Evolutionary conservation across 2,797 vertebrate species (phyloP), one percentile per base, ranked within the genome.

Genomic region (Leptoclinus maculatus): DNA sequence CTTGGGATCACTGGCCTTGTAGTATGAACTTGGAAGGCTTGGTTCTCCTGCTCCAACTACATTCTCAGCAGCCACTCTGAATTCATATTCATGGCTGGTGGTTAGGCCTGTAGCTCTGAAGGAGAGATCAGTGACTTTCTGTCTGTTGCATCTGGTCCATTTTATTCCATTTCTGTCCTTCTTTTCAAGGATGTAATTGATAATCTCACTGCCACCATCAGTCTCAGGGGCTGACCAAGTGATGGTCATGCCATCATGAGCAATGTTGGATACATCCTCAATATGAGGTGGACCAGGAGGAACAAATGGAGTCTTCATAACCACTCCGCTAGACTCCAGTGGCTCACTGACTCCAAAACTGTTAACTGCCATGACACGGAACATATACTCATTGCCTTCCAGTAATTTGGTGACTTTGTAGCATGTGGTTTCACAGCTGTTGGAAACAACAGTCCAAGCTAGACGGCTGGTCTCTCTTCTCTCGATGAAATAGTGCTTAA

Each of bases 301-400:
- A 81, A 97, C 94, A 93, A 97, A 99, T 70, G 97, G 98, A 88
- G 96, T 98, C 93, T 95, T 99, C 96, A 98, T 98, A 66, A 97
- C 90, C 74, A 98, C 96, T 71, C 96, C 95, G 38, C 74, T 83
- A 88, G 97, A 97, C 74, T 95, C 95, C 84, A 99, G 89, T 63
- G 97, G 92, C 65, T 99, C 97, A 85, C 98, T 97, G 79, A 95
- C 79, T 72, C 98, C 98, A 0, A 97, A 96, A 87, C 96, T 96
- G 91, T 99, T 99, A 81, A 97, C 96, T 83, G 98, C 97, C 96
- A 97, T 97, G 80, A 99, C 96, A 84, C 98, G 96, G 97, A 99
- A 99, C 77, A 97, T 88, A 51, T 99, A 99, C 78, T 99, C 98
- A 87, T 99, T 98, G 72, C 97, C 97, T 94, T 99, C 98, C 76